Conservation (phyloP, 2,113 vertebrate genomes). For the Albula glossodonta region DNA sequence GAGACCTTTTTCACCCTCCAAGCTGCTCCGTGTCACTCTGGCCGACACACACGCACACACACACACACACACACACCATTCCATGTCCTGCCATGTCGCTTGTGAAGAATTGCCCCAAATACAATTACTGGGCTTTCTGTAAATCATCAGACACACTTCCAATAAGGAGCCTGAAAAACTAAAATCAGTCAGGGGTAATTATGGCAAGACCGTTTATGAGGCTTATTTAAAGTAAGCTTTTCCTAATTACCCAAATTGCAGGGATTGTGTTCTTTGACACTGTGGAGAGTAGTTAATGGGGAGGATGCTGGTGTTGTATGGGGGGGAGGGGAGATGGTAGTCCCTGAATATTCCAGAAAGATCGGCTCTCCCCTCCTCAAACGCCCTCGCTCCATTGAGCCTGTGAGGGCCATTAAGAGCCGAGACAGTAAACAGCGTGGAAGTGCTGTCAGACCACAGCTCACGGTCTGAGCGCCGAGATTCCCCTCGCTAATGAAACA, state of each 20-base stretch:
- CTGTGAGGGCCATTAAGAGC: neutral
- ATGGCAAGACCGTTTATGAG: neutral
- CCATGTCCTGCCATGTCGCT: neutral
- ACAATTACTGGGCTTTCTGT: neutral
- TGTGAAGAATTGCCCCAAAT: neutral
- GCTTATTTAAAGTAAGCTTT: neutral
- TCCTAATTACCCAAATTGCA: neutral
- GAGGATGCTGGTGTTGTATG: neutral
- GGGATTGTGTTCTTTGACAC: constrained; percentile 6
- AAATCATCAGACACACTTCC: neutral
- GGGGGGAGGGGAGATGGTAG: neutral
- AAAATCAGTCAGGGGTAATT: neutral
- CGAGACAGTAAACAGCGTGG: neutral
- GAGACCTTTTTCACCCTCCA: neutral
- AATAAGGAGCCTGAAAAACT: neutral
- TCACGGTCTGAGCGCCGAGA: neutral
- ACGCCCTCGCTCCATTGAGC: neutral
- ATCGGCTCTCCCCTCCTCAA: neutral
- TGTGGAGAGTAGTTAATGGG: neutral
- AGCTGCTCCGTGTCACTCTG: neutral
- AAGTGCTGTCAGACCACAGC: neutral
- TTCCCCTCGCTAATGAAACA: neutral
- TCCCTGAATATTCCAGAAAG: neutral
- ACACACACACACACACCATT: neutral
- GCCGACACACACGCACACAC: no score